Evolutionary conservation across 2,888 invertebrate species (phyloP).

Genomic region (Amiota minor): DNA sequence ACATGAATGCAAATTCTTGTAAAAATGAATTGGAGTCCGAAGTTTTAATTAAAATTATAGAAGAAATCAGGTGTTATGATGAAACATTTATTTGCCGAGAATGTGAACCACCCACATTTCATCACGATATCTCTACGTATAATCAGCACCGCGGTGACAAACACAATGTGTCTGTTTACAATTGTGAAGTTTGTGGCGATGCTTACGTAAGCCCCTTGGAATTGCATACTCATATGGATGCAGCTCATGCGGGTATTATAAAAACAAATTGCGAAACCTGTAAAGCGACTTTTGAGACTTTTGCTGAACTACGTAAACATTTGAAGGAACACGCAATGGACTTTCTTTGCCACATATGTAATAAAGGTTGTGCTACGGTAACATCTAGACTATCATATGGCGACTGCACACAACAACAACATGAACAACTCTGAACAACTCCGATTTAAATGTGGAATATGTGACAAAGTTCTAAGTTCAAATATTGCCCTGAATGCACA

Average conservation of each 20-base stretch:
- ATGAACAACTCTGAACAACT: too few species aligned
- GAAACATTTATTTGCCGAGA: neutral
- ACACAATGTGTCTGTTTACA: neutral
- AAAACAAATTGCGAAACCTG: neutral
- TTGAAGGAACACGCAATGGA: neutral
- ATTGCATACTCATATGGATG: slow-evolving; percentile 9
- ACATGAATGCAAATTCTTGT: too few species aligned
- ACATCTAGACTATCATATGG: neutral
- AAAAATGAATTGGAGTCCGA: too few species aligned
- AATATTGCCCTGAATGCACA: neutral
- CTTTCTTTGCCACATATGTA: neutral
- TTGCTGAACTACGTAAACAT: neutral
- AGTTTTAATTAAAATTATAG: neutral
- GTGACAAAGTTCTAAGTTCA: neutral
- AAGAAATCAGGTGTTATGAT: neutral
- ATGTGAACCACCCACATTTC: neutral
- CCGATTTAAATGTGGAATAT: neutral
- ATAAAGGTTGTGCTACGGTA: neutral
- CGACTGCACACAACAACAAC: neutral
- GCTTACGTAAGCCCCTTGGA: neutral
- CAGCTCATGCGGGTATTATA: neutral
- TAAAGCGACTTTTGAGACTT: neutral
- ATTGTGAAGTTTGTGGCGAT: neutral
- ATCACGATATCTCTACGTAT: neutral
- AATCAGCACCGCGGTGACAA: neutral